These are phyloP conservation scores for Caenorhabditis sp. DNA, from an alignment of 2,888 invertebrate genomes.

Conservation along the genomic window DNA sequence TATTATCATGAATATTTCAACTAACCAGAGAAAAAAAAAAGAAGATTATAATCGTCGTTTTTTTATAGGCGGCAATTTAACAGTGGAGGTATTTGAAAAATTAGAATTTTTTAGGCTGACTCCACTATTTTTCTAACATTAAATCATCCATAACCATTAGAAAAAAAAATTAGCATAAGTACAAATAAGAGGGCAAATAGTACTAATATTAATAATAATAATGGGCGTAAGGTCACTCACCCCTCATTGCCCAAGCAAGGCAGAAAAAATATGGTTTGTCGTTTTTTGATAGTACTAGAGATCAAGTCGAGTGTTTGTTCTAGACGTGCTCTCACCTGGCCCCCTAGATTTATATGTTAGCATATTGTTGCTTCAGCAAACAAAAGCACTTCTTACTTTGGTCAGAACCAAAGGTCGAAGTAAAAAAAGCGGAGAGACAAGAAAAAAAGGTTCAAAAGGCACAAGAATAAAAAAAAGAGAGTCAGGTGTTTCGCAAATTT, in stretches of 20 bases:
- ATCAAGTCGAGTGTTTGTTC: conserved; percentile 43
- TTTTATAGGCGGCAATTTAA: no score
- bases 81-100: no score
- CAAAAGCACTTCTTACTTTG: neutral
- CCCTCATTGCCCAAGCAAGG: no score
- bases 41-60: no score
- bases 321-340: neutral
- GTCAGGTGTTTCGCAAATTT: conserved; percentile 37
- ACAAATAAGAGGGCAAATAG: neutral
- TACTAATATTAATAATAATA: no score
- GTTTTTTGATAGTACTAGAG: conserved; percentile 43
- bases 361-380: conserved; percentile 43
- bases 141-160: conserved; percentile 29
- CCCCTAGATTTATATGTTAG: conserved; percentile 22
- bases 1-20: no score
- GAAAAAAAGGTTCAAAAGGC: neutral
- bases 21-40: no score
- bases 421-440: conserved; percentile 5
- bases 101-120: no score
- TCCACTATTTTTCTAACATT: no score
- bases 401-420: neutral
- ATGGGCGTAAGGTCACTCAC: neutral
- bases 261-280: no score
- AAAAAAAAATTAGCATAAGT: neutral
- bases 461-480: conserved; percentile 11